phyloP scores from a whole-genome alignment of 2,113 vertebrate species.

The Myotis brandtii region DNA sequence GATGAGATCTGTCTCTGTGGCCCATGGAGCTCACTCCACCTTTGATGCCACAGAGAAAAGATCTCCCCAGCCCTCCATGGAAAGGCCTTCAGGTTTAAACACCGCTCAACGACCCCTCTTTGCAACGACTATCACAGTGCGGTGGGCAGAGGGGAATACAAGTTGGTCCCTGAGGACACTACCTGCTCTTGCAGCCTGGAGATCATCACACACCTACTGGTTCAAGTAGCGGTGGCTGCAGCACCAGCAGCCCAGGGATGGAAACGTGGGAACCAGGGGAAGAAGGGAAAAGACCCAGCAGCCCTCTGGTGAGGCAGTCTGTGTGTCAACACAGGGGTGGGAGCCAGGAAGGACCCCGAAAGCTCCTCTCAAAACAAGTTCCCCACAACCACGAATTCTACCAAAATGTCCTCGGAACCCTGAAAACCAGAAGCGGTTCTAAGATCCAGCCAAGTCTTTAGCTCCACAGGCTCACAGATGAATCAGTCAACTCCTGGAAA shows the following conservation, averaged over 20 bases:
- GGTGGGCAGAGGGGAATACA: not conserved
- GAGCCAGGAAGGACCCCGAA: not conserved
- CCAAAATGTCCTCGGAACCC: not conserved
- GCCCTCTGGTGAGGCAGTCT: not conserved
- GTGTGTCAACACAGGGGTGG: not conserved
- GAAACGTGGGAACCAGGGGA: not conserved
- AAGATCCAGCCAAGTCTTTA: not conserved
- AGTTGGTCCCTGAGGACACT: not conserved
- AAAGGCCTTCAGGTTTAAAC: not conserved
- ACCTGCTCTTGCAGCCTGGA: not conserved
- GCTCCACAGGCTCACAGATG: not conserved
- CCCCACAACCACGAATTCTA: not conserved
- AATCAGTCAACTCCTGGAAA: not conserved
- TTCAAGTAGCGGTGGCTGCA: not conserved
- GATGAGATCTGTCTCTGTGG: not conserved
- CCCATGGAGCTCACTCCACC: not conserved
- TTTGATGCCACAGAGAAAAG: not conserved
- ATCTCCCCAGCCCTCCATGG: not conserved
- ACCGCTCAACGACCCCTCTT: not conserved
- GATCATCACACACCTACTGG: not conserved
- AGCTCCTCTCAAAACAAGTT: not conserved
- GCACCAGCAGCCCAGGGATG: not conserved
- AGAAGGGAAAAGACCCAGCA: not conserved
- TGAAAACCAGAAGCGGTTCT: not conserved
- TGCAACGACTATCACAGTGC: not conserved